These are phyloP conservation scores for Gallinago solitaria DNA, from an alignment of 2,797 vertebrate genomes.

Conservation along the genomic window DNA sequence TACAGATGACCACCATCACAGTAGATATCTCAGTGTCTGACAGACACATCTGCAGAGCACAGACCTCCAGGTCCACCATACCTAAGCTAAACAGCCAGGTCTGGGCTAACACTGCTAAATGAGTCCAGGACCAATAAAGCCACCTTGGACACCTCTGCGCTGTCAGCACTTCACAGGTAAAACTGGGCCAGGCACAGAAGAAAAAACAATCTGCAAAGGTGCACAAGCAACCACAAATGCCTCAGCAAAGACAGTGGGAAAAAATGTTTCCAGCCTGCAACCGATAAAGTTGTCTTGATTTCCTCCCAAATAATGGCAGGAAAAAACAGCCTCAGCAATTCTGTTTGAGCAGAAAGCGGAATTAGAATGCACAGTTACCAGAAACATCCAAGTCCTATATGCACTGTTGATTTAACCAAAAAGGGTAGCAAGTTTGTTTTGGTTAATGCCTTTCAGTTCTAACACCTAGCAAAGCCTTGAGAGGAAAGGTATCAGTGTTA, in stretches of 20 bases:
- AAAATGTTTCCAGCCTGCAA: neutral
- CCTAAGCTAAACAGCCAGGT: neutral
- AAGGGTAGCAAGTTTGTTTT: neutral
- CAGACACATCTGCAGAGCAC: neutral
- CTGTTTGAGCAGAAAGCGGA: neutral
- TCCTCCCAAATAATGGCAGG: neutral
- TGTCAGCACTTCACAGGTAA: neutral
- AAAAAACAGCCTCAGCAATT: neutral
- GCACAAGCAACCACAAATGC: neutral
- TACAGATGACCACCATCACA: accelerated
- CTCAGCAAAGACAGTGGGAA: neutral
- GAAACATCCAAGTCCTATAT: neutral
- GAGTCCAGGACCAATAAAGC: neutral
- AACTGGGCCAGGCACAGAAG: accelerated
- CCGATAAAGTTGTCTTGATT: neutral
- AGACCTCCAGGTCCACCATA: neutral
- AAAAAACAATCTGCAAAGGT: neutral
- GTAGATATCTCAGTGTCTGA: accelerated
- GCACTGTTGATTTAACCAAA: neutral
- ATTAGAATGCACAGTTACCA: neutral
- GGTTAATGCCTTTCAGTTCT: neutral
- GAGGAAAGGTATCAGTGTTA: neutral
- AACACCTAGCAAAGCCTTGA: neutral
- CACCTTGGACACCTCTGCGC: neutral
- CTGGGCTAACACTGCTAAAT: neutral